A percentile compares a stretch with the other conserved stretches of the same genome.
Conservation (phyloP, 2,888 invertebrate species). For the Cephus pygmeus region DNA sequence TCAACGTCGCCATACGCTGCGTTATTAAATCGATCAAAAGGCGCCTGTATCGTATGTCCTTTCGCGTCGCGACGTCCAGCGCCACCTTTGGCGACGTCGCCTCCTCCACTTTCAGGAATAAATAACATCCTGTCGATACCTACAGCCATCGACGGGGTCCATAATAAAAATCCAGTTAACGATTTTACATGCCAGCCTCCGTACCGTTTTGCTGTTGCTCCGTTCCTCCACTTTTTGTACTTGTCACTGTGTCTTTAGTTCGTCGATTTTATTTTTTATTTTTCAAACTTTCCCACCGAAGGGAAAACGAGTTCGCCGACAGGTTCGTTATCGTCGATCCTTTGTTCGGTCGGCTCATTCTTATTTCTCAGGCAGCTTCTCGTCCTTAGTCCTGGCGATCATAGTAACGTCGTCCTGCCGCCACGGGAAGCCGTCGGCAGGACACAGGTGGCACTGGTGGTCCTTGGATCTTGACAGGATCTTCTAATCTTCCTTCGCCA, state of each 20-base stretch:
- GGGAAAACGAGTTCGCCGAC: conserved; percentile 43
- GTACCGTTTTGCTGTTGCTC: background rate
- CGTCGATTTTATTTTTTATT: background rate
- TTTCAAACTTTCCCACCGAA: background rate
- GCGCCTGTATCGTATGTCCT: background rate
- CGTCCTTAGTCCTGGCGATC: background rate
- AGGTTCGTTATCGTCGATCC: conserved; percentile 59
- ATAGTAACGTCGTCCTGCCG: conserved; percentile 24
- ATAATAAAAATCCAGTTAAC: background rate
- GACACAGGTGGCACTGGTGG: conserved; percentile 48
- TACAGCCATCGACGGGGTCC: background rate
- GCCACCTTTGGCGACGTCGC: background rate
- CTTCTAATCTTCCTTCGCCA: conserved; percentile 51
- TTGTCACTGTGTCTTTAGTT: background rate
- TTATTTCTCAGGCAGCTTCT: conserved; percentile 28
- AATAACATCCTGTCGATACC: background rate
- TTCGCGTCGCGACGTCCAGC: background rate
- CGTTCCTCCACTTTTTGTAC: background rate
- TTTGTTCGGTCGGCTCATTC: conserved; percentile 50
- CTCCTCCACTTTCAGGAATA: background rate
- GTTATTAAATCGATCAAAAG: background rate
- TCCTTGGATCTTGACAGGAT: conserved; percentile 33
- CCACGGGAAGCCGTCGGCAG: conserved; percentile 42
- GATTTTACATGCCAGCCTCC: background rate
- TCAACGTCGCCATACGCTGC: background rate